These are phyloP conservation scores for Harlomillsia oculata DNA, from an alignment of 1,140 invertebrate genomes.

Conservation along the genomic window DNA sequence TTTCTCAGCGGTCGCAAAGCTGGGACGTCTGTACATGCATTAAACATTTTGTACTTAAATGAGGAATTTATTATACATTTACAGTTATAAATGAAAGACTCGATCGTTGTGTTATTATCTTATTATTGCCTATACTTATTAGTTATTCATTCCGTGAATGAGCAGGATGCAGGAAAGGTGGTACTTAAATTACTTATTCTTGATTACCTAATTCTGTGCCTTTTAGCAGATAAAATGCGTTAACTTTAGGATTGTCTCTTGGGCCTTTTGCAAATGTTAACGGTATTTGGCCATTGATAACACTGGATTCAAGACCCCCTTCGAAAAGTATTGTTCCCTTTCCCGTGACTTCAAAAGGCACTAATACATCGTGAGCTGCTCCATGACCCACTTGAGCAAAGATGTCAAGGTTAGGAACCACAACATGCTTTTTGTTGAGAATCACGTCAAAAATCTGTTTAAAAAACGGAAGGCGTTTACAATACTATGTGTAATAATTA, in stretches of 20 bases:
- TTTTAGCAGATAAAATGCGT: constrained; percentile 84
- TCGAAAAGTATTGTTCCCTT: constrained; percentile 16
- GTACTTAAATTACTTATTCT: too few relatives aligned
- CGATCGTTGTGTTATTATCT: too few relatives aligned
- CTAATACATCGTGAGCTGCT: constrained; percentile 85
- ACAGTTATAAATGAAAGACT: too few relatives aligned
- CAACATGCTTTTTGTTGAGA: constrained; percentile 81
- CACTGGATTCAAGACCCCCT: constrained; percentile 65
- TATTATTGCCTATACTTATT: too few relatives aligned
- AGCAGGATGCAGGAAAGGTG: too few relatives aligned
- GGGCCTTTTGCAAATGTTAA: constrained; percentile 86
- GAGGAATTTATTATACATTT: too few relatives aligned
- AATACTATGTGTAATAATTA: neutral
- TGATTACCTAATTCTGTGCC: constrained; percentile 61
- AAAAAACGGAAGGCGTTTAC: neutral
- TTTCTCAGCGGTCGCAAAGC: too few relatives aligned
- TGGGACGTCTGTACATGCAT: too few relatives aligned
- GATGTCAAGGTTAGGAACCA: constrained; percentile 85
- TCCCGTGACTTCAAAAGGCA: constrained; percentile 66
- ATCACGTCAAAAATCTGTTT: constrained; percentile 79
- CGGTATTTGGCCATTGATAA: constrained; percentile 68
- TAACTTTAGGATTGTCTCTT: constrained; percentile 92
- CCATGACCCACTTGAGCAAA: constrained; percentile 81
- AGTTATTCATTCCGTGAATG: too few relatives aligned
- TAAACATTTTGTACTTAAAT: too few relatives aligned